phyloP scores from a whole-genome alignment of 1,140 invertebrate species.

The Eufriesea mexicana region DNA sequence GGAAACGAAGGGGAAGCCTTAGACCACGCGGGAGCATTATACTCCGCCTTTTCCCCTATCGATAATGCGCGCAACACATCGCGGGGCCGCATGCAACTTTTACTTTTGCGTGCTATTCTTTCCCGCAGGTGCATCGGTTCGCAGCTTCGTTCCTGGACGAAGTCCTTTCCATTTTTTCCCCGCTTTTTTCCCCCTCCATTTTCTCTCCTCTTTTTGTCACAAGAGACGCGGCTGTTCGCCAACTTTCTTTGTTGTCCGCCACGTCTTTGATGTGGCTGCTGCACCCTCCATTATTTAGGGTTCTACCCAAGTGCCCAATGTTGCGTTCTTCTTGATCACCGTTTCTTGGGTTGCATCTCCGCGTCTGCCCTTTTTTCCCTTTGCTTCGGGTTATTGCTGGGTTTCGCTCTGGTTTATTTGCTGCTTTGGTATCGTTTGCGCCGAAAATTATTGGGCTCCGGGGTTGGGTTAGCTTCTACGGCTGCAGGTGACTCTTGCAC shows the following conservation, averaged over 20 bases:
- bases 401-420: background rate
- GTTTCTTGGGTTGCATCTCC: background rate
- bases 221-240: background rate
- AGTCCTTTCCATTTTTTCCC: background rate
- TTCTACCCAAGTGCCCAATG: background rate
- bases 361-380: background rate
- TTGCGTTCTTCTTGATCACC: background rate
- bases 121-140: constrained; percentile 26
- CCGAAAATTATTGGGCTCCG: too few relatives aligned
- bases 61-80: constrained; percentile 59
- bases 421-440: too few relatives aligned
- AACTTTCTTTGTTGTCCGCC: constrained; percentile 4
- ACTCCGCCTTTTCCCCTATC: constrained; percentile 59
- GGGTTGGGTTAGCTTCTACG: too few relatives aligned
- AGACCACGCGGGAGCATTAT: constrained; percentile 53
- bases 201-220: too few relatives aligned
- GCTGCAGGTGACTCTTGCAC: too few relatives aligned
- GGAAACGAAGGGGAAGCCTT: constrained; percentile 55
- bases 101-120: constrained; percentile 33
- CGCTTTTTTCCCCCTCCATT: too few relatives aligned
- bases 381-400: background rate
- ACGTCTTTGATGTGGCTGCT: background rate
- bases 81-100: constrained; percentile 30
- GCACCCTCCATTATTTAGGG: background rate
- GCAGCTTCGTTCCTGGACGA: background rate